A percentile compares a stretch with the other conserved stretches of the same genome.
Conservation (phyloP, 92 coral and sea anemone species). For the Heteractis magnifica region DNA sequence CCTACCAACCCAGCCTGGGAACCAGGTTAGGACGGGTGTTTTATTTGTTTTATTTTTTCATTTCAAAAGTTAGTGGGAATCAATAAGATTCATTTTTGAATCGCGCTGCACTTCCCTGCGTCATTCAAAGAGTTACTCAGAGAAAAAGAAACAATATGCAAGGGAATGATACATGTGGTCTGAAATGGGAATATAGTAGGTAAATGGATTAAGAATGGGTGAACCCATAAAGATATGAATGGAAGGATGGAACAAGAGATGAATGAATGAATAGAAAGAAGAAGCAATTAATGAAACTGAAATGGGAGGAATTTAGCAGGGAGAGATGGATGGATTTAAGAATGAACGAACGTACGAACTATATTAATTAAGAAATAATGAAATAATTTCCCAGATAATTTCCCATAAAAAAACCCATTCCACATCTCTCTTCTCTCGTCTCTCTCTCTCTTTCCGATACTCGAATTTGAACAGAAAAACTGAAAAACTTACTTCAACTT, state of each 20-base stretch:
- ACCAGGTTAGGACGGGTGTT: not conserved
- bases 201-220: not conserved
- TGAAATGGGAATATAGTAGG: not conserved
- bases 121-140: not conserved
- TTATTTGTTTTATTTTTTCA: not conserved
- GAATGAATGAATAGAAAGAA: not conserved
- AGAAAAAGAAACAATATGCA: constrained; percentile 2
- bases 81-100: too few relatives aligned
- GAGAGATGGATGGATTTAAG: not conserved
- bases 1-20: constrained; percentile 15
- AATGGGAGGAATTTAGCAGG: not conserved
- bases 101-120: too few relatives aligned
- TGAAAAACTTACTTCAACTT: not conserved
- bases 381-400: not conserved
- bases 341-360: not conserved
- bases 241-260: not conserved
- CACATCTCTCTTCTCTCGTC: too few relatives aligned
- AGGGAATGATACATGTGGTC: not conserved
- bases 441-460: too few relatives aligned
- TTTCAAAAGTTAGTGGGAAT: not conserved
- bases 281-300: not conserved
- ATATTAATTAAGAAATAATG: not conserved
- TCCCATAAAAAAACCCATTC: too few relatives aligned
- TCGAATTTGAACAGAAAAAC: not conserved
- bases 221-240: not conserved